Conservation (phyloP, 2,888 invertebrate genomes). For the Bursaphelenchus okinawaensis region DNA sequence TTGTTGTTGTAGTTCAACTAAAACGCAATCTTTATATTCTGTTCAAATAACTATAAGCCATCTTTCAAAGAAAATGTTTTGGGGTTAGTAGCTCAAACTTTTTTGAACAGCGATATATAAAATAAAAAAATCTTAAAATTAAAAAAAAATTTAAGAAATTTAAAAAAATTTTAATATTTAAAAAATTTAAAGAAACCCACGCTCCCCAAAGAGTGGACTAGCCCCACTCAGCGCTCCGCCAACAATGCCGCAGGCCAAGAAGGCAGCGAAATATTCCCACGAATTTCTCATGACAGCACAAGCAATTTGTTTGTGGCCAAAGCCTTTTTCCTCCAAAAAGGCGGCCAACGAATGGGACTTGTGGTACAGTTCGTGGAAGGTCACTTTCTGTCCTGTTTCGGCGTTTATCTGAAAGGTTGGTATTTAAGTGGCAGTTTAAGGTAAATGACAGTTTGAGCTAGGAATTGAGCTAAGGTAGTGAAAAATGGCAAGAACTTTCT, state of each 20-base stretch:
- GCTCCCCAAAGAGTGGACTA: slow-evolving; percentile 9
- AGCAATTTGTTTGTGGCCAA: neutral
- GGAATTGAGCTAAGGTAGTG: too few relatives aligned
- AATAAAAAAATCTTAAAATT: neutral
- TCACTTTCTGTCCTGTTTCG: slow-evolving; percentile 15
- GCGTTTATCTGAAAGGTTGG: slow-evolving; percentile 14
- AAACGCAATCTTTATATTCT: too few relatives aligned
- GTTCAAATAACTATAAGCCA: too few relatives aligned
- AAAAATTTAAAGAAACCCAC: neutral
- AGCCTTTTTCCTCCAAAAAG: slow-evolving; percentile 2
- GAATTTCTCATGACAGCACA: slow-evolving; percentile 3
- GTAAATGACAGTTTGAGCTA: too few relatives aligned
- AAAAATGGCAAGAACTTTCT: too few relatives aligned
- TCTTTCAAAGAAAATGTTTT: too few relatives aligned
- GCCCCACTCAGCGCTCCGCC: slow-evolving; percentile 13
- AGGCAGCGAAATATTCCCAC: slow-evolving; percentile 7
- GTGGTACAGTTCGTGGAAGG: slow-evolving; percentile 24
- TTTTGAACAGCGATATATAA: too few relatives aligned
- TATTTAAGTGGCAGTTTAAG: too few relatives aligned
- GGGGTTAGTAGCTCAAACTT: too few relatives aligned
- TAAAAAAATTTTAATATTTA: too few relatives aligned
- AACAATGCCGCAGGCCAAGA: slow-evolving; percentile 7
- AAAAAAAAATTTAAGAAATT: too few relatives aligned
- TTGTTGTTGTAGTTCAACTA: slow-evolving; percentile 12
- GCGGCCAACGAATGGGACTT: slow-evolving; percentile 12